A percentile compares a stretch with the other conserved stretches of the same genome.
phyloP scores from a whole-genome alignment of 2,797 vertebrate genomes.

The Todus mexicanus region DNA sequence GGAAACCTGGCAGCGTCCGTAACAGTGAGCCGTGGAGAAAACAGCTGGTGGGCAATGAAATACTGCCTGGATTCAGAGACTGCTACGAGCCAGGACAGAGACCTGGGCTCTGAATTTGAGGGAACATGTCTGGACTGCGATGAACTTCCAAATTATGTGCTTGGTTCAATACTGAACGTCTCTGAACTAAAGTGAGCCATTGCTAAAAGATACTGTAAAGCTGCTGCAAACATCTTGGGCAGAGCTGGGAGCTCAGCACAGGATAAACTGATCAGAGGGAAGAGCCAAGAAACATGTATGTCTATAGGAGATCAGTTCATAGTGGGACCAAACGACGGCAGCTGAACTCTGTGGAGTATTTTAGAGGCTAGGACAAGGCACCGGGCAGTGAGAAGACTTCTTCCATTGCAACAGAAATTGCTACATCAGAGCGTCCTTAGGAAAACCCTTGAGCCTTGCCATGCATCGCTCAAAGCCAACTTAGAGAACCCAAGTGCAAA shows the following conservation, averaged over 20 bases:
- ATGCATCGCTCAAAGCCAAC: fast-evolving
- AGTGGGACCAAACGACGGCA: background rate
- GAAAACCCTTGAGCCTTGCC: background rate
- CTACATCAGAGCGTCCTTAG: background rate
- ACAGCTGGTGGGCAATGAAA: background rate
- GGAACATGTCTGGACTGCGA: background rate
- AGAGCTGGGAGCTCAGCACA: background rate
- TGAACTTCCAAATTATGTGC: background rate
- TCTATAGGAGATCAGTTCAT: fast-evolving
- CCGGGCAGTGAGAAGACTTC: background rate
- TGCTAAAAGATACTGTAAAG: background rate
- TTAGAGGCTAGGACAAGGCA: background rate
- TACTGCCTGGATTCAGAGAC: background rate
- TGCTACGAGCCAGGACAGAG: fast-evolving
- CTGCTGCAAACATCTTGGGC: background rate
- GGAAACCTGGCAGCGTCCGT: background rate
- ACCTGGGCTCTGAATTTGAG: background rate
- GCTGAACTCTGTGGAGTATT: background rate
- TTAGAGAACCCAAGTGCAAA: background rate
- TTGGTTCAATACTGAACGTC: background rate
- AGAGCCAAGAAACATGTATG: background rate
- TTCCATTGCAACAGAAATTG: background rate
- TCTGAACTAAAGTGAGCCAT: background rate
- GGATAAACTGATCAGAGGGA: background rate
- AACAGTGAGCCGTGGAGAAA: background rate